Evolutionary conservation across 2,797 vertebrate genomes (phyloP), one percentile per base, ranked within the genome.

Genomic region (Malacoctenus gilli): DNA sequence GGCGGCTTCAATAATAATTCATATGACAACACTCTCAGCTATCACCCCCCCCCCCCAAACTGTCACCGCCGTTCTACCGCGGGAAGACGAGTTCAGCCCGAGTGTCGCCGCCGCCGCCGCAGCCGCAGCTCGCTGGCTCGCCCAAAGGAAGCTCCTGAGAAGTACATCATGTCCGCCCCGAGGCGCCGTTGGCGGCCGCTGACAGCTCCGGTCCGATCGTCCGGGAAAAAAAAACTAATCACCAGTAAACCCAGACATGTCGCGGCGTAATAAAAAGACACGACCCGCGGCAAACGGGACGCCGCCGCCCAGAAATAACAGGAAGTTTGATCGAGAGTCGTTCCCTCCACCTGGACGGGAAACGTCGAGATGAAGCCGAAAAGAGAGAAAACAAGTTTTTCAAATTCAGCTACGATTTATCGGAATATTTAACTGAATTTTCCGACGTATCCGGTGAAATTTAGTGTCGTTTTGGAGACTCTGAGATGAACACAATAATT

Each of bases 1-100:
- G 62, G 73, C 72, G 75, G 70, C 40, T 68, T 83, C 81, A 70
- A 80, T 85, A 82, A 82, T 81, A 80, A 83, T 67, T 84, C 68
- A 76, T 60, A 74, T 72, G 79, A 80, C 74, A 83, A 82, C 80
- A 77, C 74, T 75, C 70, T 64, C 36, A 61, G 80, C 79, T 74
- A 75, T 82, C 77, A 83, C 62, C 71, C 72, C 68, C 70, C 68
- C 70, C 48, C 74, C 68, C 72, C 73, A 80, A 80, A 80, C 79
- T 72, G 77, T 80, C 79, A 78, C 25, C 25, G 25, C 55, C 48
- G 60, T 57, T 76, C 68, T 68, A 78, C 84, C 81, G 76, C 72
- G 74, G 78, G 75, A 48, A 67, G 80, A 83, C 72, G 77, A 80
- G 63, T 78, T 76, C 68, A 50, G 42, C 59, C 77, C 82, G 72